A percentile compares a stretch with the other conserved stretches of the same genome.
phyloP scores from a whole-genome alignment of 2,888 invertebrate species.

The Eurois occulta region DNA sequence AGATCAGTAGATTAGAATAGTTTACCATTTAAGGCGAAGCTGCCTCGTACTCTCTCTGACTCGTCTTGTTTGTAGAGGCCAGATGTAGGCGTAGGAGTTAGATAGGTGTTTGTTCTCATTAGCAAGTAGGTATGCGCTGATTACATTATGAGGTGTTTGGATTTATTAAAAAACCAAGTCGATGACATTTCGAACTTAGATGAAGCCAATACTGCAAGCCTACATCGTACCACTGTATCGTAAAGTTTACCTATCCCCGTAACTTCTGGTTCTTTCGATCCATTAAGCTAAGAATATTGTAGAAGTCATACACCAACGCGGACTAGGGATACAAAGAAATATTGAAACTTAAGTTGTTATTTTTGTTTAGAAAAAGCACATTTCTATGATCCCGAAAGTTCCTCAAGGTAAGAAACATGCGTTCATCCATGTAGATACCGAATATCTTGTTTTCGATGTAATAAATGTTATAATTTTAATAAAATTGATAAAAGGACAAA shows the following conservation, averaged over 20 bases:
- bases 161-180: not conserved
- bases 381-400: not conserved
- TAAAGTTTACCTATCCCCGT: not conserved
- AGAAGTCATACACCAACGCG: not conserved
- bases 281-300: not conserved
- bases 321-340: not conserved
- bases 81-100: too few species aligned
- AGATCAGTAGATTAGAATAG: not conserved
- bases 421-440: not conserved
- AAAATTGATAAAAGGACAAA: not conserved
- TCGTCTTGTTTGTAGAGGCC: not conserved
- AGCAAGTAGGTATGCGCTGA: too few species aligned
- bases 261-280: not conserved
- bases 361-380: not conserved
- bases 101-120: not conserved
- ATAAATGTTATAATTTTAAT: not conserved
- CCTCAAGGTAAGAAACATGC: not conserved
- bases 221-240: not conserved
- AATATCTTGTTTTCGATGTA: not conserved
- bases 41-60: too few species aligned
- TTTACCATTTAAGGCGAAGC: not conserved
- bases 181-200: not conserved
- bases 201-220: not conserved
- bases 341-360: not conserved
- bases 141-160: not conserved